phyloP scores from a whole-genome alignment of 2,113 vertebrate genomes.

The Arothron firmamentum region DNA sequence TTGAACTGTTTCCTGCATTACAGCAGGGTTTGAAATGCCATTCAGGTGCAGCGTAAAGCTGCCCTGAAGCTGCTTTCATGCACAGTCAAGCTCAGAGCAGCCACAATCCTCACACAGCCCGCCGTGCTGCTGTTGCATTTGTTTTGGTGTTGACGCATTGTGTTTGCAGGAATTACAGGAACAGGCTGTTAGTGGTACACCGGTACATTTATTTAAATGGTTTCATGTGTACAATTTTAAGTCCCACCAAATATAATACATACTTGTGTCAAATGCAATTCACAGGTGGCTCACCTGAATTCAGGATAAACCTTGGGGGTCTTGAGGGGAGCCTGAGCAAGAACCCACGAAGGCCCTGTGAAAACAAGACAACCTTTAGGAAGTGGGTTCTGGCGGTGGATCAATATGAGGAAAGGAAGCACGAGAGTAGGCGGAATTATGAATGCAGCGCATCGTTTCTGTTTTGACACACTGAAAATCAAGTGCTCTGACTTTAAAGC shows the following conservation, averaged over 20 bases:
- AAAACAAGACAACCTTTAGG: no score
- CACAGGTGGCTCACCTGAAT: no score
- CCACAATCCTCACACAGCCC: background rate
- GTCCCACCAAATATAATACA: background rate
- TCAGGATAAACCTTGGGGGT: no score
- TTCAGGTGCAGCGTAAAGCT: constrained; percentile 2
- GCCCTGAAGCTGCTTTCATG: background rate
- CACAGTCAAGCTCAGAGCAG: background rate
- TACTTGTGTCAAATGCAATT: background rate
- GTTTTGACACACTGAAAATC: no score
- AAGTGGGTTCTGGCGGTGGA: no score
- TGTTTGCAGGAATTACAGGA: constrained; percentile 13
- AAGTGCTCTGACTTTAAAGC: background rate
- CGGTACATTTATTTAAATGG: constrained; percentile 20
- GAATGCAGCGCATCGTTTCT: no score
- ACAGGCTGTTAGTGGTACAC: constrained; percentile 21
- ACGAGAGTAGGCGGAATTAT: no score
- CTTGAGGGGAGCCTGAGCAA: no score
- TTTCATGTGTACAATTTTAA: constrained; percentile 7
- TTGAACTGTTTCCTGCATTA: constrained; percentile 18
- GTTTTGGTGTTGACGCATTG: constrained; percentile 3
- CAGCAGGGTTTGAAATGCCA: background rate
- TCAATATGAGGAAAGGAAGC: no score
- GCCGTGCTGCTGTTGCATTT: background rate
- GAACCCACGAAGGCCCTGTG: no score